Evolutionary conservation across 2,797 vertebrate genomes (phyloP).

Genomic region (Spea hammondii): DNA sequence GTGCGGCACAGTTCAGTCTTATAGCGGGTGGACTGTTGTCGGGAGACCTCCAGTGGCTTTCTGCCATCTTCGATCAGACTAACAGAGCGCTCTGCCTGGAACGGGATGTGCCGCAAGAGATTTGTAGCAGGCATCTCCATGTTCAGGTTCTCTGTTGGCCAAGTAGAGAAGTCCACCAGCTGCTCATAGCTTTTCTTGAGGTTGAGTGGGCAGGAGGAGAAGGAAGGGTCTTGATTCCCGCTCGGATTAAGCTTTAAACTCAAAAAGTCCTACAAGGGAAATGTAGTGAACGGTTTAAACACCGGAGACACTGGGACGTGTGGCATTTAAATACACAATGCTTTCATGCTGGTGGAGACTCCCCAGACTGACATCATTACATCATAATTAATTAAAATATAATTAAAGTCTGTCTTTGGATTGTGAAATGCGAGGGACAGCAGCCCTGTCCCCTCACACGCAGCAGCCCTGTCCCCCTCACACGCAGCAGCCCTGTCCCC

Average conservation of each 20-base stretch:
- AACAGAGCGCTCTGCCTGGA: conserved; percentile 76
- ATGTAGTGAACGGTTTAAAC: not conserved
- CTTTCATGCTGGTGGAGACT: no score
- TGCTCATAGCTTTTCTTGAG: conserved; percentile 46
- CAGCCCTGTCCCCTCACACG: not conserved
- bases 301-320: not conserved
- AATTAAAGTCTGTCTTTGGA: no score
- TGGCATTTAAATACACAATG: no score
- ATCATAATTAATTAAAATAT: no score
- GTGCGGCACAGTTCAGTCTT: conserved; percentile 81
- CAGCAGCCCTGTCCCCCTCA: not conserved
- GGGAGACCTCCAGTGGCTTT: conserved; percentile 47
- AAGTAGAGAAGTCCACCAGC: conserved; percentile 19
- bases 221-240: conserved; percentile 69
- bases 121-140: conserved; percentile 63
- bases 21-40: conserved; percentile 67
- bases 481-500: no score
- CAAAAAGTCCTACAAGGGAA: conserved; percentile 64
- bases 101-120: conserved; percentile 71
- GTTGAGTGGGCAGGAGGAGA: conserved; percentile 69
- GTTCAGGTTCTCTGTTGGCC: conserved; percentile 61
- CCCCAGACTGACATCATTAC: no score
- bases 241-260: conserved; percentile 53
- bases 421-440: no score
- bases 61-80: conserved; percentile 75